Evolutionary conservation across 2,888 invertebrate species (phyloP).

Genomic region (Agonopterix heracliana): DNA sequence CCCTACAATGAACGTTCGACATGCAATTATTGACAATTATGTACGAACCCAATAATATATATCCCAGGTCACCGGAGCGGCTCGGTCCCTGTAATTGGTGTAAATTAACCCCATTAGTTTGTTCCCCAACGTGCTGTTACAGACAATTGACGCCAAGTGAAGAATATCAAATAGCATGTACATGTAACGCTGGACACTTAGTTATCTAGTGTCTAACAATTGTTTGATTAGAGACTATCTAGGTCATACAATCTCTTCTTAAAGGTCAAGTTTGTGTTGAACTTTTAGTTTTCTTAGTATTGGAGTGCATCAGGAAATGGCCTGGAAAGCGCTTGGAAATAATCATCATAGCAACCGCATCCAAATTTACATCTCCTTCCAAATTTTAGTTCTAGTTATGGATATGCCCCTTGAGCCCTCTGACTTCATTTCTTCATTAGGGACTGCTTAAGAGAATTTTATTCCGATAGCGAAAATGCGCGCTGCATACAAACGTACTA

Average conservation of each 20-base stretch:
- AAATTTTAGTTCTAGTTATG: too few relatives aligned
- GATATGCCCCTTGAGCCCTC: too few relatives aligned
- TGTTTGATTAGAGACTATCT: neutral
- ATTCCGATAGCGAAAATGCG: too few relatives aligned
- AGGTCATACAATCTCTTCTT: neutral
- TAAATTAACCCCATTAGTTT: slow-evolving; percentile 45
- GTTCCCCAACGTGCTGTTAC: slow-evolving; percentile 32
- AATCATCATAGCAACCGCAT: too few relatives aligned
- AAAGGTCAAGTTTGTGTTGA: neutral
- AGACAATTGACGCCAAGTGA: slow-evolving; percentile 25
- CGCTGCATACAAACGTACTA: too few relatives aligned
- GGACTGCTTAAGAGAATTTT: too few relatives aligned
- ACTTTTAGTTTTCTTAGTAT: too few relatives aligned
- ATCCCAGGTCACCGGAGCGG: neutral
- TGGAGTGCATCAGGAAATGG: too few relatives aligned
- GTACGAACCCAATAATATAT: slow-evolving; percentile 11
- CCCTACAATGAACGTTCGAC: neutral
- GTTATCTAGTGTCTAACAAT: too few relatives aligned
- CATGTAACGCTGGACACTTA: slow-evolving; percentile 3
- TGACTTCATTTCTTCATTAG: too few relatives aligned
- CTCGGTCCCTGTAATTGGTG: slow-evolving; percentile 30
- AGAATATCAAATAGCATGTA: slow-evolving; percentile 25
- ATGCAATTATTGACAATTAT: slow-evolving; percentile 1
- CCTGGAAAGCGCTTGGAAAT: too few relatives aligned
- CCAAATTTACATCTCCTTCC: too few relatives aligned